Evolutionary conservation across 2,888 invertebrate species (phyloP).

Genomic region (Drosophila pseudotakahashii): DNA sequence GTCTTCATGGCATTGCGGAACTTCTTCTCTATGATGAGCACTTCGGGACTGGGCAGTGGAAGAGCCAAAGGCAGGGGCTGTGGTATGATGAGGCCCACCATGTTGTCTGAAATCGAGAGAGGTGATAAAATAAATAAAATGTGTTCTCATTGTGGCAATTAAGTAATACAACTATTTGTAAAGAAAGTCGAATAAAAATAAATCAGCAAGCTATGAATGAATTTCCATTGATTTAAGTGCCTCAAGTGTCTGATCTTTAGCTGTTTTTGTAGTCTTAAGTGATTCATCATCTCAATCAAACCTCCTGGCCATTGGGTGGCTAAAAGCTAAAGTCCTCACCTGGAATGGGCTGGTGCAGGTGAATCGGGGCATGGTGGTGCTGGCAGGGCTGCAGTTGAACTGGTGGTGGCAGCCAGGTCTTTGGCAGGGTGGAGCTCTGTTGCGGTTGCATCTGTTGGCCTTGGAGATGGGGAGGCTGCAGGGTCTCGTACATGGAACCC

Average conservation of each 20-base stretch:
- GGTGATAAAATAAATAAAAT: not conserved
- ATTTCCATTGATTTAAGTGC: no score
- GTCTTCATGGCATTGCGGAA: conserved; percentile 95
- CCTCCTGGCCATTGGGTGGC: no score
- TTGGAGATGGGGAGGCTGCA: conserved; percentile 61
- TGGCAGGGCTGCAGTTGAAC: conserved; percentile 72
- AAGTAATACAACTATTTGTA: no score
- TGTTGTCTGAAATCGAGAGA: conserved; percentile 49
- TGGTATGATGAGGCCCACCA: conserved; percentile 68
- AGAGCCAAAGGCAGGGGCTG: conserved; percentile 63
- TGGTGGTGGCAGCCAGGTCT: conserved; percentile 65
- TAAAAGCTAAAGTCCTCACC: conserved; percentile 39
- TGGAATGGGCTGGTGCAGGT: conserved; percentile 72
- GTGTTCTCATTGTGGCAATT: no score
- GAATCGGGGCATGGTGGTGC: conserved; percentile 80
- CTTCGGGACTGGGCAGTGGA: conserved; percentile 80
- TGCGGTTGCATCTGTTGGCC: conserved; percentile 50
- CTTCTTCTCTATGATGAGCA: conserved; percentile 88
- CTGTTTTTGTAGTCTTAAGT: no score
- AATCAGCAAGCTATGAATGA: no score
- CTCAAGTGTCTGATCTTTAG: no score
- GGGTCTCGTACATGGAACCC: conserved; percentile 77
- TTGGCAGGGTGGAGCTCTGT: conserved; percentile 60
- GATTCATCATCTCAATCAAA: no score
- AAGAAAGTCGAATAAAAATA: no score